A percentile compares a stretch with the other conserved stretches of the same genome.
These are phyloP conservation scores for Pelmatolapia mariae DNA, from an alignment of 2,113 vertebrate species.

Conservation along the genomic window DNA sequence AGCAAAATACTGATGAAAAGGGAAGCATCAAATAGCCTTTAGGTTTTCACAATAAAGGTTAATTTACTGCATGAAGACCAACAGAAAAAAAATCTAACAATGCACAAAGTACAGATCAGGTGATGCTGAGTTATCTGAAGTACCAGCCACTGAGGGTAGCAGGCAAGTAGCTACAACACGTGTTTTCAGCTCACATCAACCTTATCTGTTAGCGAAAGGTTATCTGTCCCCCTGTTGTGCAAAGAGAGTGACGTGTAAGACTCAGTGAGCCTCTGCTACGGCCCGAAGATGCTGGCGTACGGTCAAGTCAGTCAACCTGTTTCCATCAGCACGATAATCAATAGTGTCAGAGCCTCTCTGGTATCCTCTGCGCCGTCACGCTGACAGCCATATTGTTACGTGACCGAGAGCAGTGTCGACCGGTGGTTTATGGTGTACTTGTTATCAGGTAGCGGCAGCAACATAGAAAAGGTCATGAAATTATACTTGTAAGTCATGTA, in stretches of 20 bases:
- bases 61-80: background rate
- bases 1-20: background rate
- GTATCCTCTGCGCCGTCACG: background rate
- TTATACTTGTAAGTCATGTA: background rate
- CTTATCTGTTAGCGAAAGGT: conserved; percentile 41
- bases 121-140: background rate
- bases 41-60: background rate
- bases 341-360: conserved; percentile 34
- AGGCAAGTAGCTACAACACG: background rate
- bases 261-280: background rate
- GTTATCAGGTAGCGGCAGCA: background rate
- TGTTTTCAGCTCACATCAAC: conserved; percentile 14
- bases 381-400: conserved; percentile 17
- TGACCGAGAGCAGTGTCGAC: background rate
- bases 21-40: background rate
- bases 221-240: conserved; percentile 23
- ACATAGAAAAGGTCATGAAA: background rate
- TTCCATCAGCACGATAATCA: conserved; percentile 38
- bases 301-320: conserved; percentile 27
- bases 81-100: background rate
- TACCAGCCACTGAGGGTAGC: background rate
- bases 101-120: background rate
- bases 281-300: background rate
- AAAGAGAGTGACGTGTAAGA: conserved; percentile 1
- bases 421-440: background rate